A percentile compares a stretch with the other conserved stretches of the same genome.
Conservation (phyloP, 2,797 vertebrate species). For the Oreortyx pictus region DNA sequence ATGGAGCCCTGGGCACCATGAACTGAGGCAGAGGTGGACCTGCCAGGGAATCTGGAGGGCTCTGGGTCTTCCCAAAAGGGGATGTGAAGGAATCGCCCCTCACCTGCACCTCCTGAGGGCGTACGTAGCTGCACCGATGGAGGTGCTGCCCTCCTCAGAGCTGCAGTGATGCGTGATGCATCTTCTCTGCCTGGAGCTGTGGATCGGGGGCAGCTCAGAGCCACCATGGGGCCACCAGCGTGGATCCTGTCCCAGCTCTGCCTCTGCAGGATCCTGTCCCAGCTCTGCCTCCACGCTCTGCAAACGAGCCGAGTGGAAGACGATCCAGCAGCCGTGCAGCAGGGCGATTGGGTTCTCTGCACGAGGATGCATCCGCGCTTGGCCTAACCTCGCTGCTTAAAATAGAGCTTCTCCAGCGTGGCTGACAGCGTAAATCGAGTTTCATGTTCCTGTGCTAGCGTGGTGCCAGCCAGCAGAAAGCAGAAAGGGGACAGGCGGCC, state of each 20-base stretch:
- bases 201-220: neutral
- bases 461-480: neutral
- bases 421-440: neutral
- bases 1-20: neutral
- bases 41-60: neutral
- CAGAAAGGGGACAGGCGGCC: accelerated
- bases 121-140: neutral
- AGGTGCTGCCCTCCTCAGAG: neutral
- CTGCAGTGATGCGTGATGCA: neutral
- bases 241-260: too few relatives aligned
- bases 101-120: neutral
- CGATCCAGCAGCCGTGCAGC: accelerated
- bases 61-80: neutral
- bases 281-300: neutral
- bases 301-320: neutral
- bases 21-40: neutral
- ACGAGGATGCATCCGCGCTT: accelerated
- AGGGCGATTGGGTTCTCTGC: accelerated
- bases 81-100: too few relatives aligned
- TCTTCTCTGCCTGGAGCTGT: neutral
- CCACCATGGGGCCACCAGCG: too few relatives aligned
- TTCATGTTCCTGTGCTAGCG: accelerated
- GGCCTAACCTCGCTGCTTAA: neutral
- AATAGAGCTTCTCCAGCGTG: accelerated
- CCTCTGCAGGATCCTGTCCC: too few relatives aligned